Evolutionary conservation across 2,888 invertebrate genomes (phyloP).

Genomic region (Erebia ligea): DNA sequence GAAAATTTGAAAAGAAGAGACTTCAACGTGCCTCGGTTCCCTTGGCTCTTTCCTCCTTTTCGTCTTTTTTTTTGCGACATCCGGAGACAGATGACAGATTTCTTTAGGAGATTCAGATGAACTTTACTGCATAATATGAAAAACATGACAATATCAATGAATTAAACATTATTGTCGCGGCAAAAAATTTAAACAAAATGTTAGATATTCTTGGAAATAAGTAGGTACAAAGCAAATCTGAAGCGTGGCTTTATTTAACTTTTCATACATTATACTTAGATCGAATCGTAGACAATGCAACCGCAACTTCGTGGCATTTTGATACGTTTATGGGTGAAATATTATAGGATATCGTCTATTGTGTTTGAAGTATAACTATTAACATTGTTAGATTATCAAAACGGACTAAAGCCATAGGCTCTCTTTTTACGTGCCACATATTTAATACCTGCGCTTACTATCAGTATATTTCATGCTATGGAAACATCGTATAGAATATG

Average conservation of each 20-base stretch:
- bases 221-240: conserved; percentile 18
- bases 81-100: conserved; percentile 26
- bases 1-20: conserved; percentile 7
- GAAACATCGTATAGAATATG: too few relatives aligned
- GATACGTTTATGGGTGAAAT: conserved; percentile 28
- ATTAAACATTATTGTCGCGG: conserved; percentile 31
- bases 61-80: conserved; percentile 6
- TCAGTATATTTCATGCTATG: too few relatives aligned
- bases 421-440: too few relatives aligned
- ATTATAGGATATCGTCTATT: conserved; percentile 17
- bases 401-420: too few relatives aligned
- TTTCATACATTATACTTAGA: conserved; percentile 38
- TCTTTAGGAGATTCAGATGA: conserved; percentile 27
- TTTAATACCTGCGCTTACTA: too few relatives aligned
- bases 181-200: conserved; percentile 29
- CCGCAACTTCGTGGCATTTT: conserved; percentile 18
- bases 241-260: conserved; percentile 26
- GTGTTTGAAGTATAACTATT: conserved; percentile 12
- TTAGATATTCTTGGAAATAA: conserved; percentile 23
- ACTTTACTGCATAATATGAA: conserved; percentile 31
- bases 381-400: too few relatives aligned
- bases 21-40: background rate
- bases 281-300: conserved; percentile 30
- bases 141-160: conserved; percentile 33
- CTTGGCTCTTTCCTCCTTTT: background rate